phyloP scores from a whole-genome alignment of 2,113 vertebrate species.

The human (Homo sapiens) region DNA sequence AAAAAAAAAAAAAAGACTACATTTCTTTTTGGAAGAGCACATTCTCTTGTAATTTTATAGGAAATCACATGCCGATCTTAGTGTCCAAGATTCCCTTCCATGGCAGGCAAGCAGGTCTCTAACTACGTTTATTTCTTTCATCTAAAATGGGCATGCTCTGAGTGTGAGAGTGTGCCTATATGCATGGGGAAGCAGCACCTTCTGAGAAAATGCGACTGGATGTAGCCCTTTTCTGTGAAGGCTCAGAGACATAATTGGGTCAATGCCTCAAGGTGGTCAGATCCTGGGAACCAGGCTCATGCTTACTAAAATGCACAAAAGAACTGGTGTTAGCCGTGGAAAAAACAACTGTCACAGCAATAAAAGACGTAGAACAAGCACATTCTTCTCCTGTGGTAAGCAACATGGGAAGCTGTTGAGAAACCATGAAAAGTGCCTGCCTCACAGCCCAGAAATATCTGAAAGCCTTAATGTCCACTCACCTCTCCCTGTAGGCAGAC shows the following conservation, averaged over 20 bases:
- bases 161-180: neutral
- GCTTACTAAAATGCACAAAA: constrained; percentile 16
- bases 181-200: neutral
- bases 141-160: neutral
- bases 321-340: neutral
- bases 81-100: neutral
- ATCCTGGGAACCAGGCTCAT: neutral
- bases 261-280: neutral
- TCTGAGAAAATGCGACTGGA: neutral
- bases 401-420: neutral
- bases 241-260: neutral
- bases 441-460: neutral
- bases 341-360: neutral
- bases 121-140: neutral
- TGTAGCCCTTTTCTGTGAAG: neutral
- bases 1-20: neutral
- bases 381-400: neutral
- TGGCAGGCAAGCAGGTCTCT: neutral
- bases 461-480: neutral
- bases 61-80: neutral
- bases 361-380: neutral
- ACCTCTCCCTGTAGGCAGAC: neutral
- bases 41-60: neutral
- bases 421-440: neutral
- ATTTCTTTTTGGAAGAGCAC: neutral